Base-by-base conservation (phyloP, 2,888 invertebrate species). In the Chydorus sphaericus region DNA sequence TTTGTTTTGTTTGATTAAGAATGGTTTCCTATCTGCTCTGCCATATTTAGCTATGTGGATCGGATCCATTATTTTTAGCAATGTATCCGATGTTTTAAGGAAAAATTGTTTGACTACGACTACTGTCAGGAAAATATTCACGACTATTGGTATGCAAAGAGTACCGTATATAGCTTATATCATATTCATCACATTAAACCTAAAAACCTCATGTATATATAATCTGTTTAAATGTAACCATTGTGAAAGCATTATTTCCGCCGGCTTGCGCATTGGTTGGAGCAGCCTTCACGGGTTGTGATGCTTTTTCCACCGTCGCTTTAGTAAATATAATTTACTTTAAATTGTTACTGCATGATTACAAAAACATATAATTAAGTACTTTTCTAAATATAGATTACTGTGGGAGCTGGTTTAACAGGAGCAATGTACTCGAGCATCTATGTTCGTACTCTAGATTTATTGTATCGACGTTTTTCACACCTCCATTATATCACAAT, bases 11-110 rank as follows among this genome's bases (percentile, higher is more conserved):
- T n/a, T n/a, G n/a, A n/a, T n/a, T n/a, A n/a, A 67, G 62, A 80
- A 81, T 57, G 80, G 81, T 3, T 68, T 76, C 1, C 70, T 79
- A 44, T 78, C 81, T 0, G 75, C 82, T 0, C 62, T 82, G 14
- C 82, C 82, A 0, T 87, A 88, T 66, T 69, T 85, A 23, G 75
- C 77, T 0, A 83, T 85, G 73, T 85, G 81, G 75, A 59, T 81
- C 14, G 67, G 82, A 48, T 82, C 83, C 62, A 82, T 85, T 62
- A 73, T 81, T 59, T 79, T 80, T 26, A 83, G 83, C 2, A 76
- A 78, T 60, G 44, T 82, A 1, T 82, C 82, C 51, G 86, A 87
- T 65, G 80, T 77, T 69, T 68, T 83, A 59, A 74, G n/a, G n/a
- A n/a, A n/a, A n/a, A n/a, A n/a, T n/a, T n/a, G n/a, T n/a, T n/a